Evolutionary conservation across 2,797 vertebrate species (phyloP).

Genomic region (Pogoniulus pusillus): DNA sequence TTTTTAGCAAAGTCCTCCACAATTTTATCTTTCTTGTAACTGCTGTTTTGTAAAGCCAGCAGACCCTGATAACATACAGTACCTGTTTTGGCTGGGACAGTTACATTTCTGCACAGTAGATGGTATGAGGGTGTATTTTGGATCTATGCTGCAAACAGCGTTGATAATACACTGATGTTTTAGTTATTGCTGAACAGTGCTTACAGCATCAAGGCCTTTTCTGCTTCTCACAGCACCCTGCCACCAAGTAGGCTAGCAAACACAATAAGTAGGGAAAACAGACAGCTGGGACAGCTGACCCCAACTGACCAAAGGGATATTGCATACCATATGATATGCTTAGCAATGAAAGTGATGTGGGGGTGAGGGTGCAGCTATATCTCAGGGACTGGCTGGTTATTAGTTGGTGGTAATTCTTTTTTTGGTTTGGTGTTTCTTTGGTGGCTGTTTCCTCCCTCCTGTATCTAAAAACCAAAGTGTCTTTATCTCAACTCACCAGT

Average conservation of each 20-base stretch:
- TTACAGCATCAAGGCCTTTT: not conserved
- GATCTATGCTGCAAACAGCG: not conserved
- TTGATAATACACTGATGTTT: not conserved
- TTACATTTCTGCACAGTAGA: not conserved
- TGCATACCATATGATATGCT: not conserved
- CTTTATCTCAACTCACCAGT: not conserved
- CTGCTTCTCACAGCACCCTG: not conserved
- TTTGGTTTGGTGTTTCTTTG: not conserved
- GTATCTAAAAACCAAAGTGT: not conserved
- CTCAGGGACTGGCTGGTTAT: not conserved
- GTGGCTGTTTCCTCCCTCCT: not conserved
- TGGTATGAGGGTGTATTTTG: not conserved
- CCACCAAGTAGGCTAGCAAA: accelerated
- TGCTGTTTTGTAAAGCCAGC: not conserved
- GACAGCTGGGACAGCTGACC: not conserved
- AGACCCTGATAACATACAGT: not conserved
- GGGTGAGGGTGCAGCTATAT: not conserved
- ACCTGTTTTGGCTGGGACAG: not conserved
- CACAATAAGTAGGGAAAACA: not conserved
- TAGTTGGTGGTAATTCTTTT: not conserved
- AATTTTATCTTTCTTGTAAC: not conserved
- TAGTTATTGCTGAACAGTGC: not conserved
- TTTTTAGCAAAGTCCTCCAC: not conserved
- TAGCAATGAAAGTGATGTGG: not conserved
- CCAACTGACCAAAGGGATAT: not conserved